Conservation (phyloP, 2,888 invertebrate genomes). For the Myopa tessellatipennis region DNA sequence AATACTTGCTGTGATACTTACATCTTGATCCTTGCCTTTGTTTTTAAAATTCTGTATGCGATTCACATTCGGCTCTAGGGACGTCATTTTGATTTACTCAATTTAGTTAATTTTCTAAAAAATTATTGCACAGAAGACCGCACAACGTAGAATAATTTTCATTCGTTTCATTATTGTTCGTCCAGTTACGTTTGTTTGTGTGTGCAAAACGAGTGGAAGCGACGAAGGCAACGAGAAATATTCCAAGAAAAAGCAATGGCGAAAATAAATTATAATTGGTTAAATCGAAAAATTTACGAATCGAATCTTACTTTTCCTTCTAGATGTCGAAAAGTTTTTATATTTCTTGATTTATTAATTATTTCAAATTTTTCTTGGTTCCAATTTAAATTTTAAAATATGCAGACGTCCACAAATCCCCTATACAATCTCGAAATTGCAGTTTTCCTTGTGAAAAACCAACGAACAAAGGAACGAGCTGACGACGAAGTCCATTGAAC, state of each 20-base stretch:
- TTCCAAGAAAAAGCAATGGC: constrained; percentile 30
- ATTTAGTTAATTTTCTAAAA: constrained; percentile 25
- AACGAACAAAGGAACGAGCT: constrained; percentile 23
- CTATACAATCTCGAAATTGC: constrained; percentile 52
- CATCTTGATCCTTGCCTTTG: constrained; percentile 99
- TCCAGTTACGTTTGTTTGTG: constrained; percentile 13
- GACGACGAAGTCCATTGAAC: too few species aligned
- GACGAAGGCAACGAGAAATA: constrained; percentile 1
- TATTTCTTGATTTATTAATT: constrained; percentile 6
- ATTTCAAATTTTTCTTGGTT: constrained; percentile 36
- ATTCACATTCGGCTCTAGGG: constrained; percentile 70
- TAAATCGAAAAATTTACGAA: neutral
- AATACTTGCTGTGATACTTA: constrained; percentile 72
- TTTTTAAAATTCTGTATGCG: constrained; percentile 97
- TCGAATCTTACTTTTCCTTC: constrained; percentile 31
- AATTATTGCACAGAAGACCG: constrained; percentile 21
- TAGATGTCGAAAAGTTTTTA: neutral
- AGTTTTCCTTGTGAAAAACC: constrained; percentile 53
- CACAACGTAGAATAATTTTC: constrained; percentile 32
- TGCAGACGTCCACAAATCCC: constrained; percentile 41
- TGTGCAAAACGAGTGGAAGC: constrained; percentile 28
- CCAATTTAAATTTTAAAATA: constrained; percentile 38
- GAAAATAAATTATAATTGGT: constrained; percentile 34
- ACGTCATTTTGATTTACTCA: constrained; percentile 49
- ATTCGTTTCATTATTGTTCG: constrained; percentile 23